Conservation (phyloP, 2,797 vertebrate species). For the Dicrostonyx torquatus region DNA sequence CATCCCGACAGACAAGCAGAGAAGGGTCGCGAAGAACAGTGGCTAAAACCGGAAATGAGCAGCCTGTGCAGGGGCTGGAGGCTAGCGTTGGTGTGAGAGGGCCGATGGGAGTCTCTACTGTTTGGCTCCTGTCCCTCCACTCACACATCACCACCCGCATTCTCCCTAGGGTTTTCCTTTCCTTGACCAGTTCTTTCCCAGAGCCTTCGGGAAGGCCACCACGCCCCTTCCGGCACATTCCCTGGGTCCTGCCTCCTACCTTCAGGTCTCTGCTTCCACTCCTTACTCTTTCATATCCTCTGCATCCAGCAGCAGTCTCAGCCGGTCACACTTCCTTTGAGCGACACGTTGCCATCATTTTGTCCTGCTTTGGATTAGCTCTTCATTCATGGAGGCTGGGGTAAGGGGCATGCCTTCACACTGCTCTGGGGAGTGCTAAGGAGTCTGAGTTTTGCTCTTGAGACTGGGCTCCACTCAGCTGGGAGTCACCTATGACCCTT, state of each 20-base stretch:
- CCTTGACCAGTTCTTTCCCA: fast-evolving
- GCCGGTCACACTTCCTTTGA: fast-evolving
- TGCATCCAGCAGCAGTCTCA: fast-evolving
- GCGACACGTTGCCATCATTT: fast-evolving
- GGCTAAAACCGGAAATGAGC: not conserved
- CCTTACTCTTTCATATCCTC: fast-evolving
- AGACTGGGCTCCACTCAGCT: fast-evolving
- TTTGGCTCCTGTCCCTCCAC: fast-evolving
- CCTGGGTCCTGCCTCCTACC: fast-evolving
- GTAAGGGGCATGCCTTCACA: fast-evolving
- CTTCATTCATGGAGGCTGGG: not conserved
- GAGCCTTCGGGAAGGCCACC: not conserved
- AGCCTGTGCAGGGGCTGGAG: not conserved
- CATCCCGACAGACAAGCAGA: not conserved
- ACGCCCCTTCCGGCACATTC: fast-evolving
- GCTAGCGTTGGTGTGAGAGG: fast-evolving
- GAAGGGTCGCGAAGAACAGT: not conserved
- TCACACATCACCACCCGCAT: fast-evolving
- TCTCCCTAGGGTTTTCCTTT: too few relatives aligned
- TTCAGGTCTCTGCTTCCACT: fast-evolving
- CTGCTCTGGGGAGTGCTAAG: not conserved
- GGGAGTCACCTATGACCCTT: not conserved
- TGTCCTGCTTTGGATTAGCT: fast-evolving
- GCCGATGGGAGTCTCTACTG: fast-evolving
- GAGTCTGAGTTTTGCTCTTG: fast-evolving